Evolutionary conservation across 2,888 invertebrate genomes (phyloP), one percentile per base, ranked within the genome.

Genomic region (Dasypogon diadema): DNA sequence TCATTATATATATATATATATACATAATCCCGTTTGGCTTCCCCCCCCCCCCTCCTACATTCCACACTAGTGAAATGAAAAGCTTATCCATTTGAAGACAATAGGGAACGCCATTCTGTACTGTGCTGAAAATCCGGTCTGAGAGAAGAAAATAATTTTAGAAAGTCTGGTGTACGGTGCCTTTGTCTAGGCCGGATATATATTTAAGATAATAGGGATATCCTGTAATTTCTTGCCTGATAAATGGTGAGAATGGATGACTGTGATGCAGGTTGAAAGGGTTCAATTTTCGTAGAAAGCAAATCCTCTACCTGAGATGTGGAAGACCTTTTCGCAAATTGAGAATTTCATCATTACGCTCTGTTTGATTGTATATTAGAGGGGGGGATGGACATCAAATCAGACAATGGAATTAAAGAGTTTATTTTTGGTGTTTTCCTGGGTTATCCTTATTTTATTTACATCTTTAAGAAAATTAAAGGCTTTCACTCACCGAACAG

Each of bases 171-270:
- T 18, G 14, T 22, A 14, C n/a, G 65, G 65, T 5, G 14, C 48
- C 65, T 24, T 46, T n/a, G 24, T 26, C 48, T 68, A 26, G 24
- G 48, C 48, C 6, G 48, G 48, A 42, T 42, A 68, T 48, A 24
- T 68, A 48, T 24, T 24, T 21, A 68, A 48, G 48, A 68, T 68
- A 68, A 65, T 68, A 68, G 48, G 65, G 65, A 68, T 68, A 68
- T 48, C 65, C 65, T 68, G 65, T 24, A 68, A 68, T 68, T 68
- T 68, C 65, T 68, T 26, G 46, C 6, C 48, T 68, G 48, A 24
- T 48, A 68, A 48, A 68, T 46, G 48, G 16, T 42, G 14, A 16
- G 16, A 10, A 68, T 18, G 65, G n/a, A 22, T 12, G 8, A 10
- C 14, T 8, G 16, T 21, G 46, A 24, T n/a, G 48, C 24, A 68